A percentile compares a stretch with the other conserved stretches of the same genome.
These are phyloP conservation scores for Agraylea sexmaculata DNA, from an alignment of 1,140 invertebrate genomes.

Conservation along the genomic window DNA sequence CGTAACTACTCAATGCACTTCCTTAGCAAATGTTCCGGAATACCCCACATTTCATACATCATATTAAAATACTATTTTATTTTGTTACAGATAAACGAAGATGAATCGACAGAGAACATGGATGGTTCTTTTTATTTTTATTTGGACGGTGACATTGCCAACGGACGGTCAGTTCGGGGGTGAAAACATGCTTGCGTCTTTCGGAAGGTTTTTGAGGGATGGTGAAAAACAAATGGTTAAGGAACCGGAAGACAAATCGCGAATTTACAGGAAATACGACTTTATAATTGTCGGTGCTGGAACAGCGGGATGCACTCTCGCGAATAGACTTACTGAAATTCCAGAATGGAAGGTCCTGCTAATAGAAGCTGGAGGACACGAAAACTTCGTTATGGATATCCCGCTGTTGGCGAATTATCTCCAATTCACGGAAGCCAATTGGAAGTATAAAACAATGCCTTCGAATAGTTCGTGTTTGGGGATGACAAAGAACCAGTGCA, in stretches of 20 bases:
- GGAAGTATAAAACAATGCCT: slow-evolving; percentile 47
- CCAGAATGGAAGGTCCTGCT: slow-evolving; percentile 51
- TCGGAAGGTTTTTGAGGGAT: slow-evolving; percentile 15
- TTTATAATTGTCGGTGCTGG: slow-evolving; percentile 38
- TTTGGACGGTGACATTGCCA: too few relatives aligned
- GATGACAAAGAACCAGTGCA: slow-evolving; percentile 46
- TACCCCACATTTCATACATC: too few relatives aligned
- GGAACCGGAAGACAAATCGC: slow-evolving; percentile 30
- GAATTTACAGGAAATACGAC: slow-evolving; percentile 30
- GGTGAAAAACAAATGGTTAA: slow-evolving; percentile 10
- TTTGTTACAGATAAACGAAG: too few relatives aligned
- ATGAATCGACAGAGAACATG: too few relatives aligned
- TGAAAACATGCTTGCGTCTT: too few relatives aligned
- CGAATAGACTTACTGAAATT: slow-evolving; percentile 52
- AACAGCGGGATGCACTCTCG: slow-evolving; percentile 53
- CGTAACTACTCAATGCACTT: too few relatives aligned
- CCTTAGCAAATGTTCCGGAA: too few relatives aligned
- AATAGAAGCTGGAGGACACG: slow-evolving; percentile 53
- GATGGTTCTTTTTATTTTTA: too few relatives aligned
- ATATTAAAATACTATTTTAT: too few relatives aligned
- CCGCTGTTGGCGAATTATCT: slow-evolving; percentile 50
- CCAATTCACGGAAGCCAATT: slow-evolving; percentile 45
- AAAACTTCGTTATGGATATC: slow-evolving; percentile 55
- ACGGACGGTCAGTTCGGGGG: too few relatives aligned
- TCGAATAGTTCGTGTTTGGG: slow-evolving; percentile 41